Evolutionary conservation across 2,888 invertebrate genomes (phyloP).

Genomic region (Diplolepis rosae): DNA sequence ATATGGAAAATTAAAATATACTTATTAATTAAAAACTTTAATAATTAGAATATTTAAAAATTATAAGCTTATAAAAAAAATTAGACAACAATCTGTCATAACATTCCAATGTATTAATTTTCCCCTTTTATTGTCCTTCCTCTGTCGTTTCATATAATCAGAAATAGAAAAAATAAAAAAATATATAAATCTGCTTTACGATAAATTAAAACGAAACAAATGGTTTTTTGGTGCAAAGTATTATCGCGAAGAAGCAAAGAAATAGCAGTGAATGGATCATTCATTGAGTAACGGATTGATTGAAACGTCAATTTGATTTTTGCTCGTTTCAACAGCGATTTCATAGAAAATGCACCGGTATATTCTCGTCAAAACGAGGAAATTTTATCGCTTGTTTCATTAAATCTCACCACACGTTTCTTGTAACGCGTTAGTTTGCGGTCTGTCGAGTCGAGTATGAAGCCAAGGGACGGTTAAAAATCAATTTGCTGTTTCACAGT

Average conservation of each 20-base stretch:
- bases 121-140: too few relatives aligned
- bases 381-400: constrained; percentile 20
- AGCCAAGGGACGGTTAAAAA: constrained; percentile 39
- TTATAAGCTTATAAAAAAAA: too few relatives aligned
- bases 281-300: not conserved
- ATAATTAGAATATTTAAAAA: too few relatives aligned
- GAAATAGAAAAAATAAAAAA: too few relatives aligned
- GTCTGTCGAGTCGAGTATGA: not conserved
- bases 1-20: too few relatives aligned
- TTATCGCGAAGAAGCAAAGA: not conserved
- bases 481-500: constrained; percentile 43
- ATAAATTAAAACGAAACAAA: not conserved
- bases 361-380: not conserved
- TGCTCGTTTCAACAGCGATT: not conserved
- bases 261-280: not conserved
- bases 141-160: too few relatives aligned
- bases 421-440: constrained; percentile 11
- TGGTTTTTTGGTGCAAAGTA: not conserved
- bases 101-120: too few relatives aligned
- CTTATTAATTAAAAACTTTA: too few relatives aligned
- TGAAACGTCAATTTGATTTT: not conserved
- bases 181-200: too few relatives aligned
- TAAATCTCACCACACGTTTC: constrained; percentile 25
- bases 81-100: too few relatives aligned
- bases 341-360: not conserved